A percentile compares a stretch with the other conserved stretches of the same genome.
Evolutionary conservation across 2,797 vertebrate species (phyloP).

Genomic region (Rhincodon typus): DNA sequence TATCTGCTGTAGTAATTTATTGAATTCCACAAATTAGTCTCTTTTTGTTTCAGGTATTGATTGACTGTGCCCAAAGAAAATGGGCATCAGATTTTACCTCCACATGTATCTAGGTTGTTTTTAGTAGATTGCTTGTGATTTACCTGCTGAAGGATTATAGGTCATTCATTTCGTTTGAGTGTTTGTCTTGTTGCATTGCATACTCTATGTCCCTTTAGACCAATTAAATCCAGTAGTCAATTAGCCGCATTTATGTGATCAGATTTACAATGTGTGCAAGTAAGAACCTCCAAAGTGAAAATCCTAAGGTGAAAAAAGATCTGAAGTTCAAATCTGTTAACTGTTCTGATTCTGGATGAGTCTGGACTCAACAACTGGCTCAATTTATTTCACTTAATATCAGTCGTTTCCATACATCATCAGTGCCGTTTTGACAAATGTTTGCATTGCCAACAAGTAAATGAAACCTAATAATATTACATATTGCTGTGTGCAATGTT

Average conservation of each 20-base stretch:
- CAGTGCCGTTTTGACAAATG: background rate
- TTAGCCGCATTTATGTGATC: background rate
- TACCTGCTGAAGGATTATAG: background rate
- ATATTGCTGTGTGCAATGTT: background rate
- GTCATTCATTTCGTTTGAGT: background rate
- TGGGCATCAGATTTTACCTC: background rate
- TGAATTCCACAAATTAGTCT: background rate
- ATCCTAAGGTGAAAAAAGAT: background rate
- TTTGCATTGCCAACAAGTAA: background rate
- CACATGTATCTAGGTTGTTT: background rate
- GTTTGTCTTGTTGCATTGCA: background rate
- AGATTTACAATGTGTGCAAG: background rate
- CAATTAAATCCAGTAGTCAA: background rate
- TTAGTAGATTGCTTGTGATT: too few species aligned
- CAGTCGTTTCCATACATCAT: background rate
- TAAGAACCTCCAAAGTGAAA: background rate
- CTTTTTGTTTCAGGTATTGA: background rate
- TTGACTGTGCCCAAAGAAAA: background rate
- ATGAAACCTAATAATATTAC: background rate
- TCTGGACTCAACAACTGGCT: background rate
- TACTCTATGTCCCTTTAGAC: too few species aligned
- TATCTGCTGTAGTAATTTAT: constrained; percentile 3
- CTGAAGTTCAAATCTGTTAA: background rate
- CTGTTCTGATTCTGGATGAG: background rate
- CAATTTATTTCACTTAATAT: background rate